Evolutionary conservation across 2,888 invertebrate species (phyloP), one percentile per base, ranked within the genome.

Genomic region (Drosophila cyrtoloma): DNA sequence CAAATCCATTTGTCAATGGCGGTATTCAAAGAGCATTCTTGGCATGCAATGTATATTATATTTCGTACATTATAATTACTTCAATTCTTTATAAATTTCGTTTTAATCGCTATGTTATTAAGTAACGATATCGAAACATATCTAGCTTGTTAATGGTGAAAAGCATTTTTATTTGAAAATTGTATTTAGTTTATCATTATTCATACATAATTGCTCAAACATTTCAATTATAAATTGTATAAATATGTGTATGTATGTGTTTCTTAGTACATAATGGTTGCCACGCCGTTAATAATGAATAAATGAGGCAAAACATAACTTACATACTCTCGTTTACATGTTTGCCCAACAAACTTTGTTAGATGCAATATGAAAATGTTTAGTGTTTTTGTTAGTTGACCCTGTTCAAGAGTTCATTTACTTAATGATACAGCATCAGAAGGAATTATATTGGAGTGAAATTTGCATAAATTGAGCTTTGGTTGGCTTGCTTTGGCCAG

Each of bases 211-310:
- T 71, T 71, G 69, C 71, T 79, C 71, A 77, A 68, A 65, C 62
- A 77, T 79, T 77, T 81, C 70, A 67, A 77, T 80, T 82, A 71
- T 69, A 77, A 82, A 81, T 81, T 82, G 79, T 82, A 82, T 69
- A 74, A 71, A 78, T 79, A 78, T 71, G 51, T 81, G 56, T 56
- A 75, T 73, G 75, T 79, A 72, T 80, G 63, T 71, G 70, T 82
- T 77, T 73, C 65, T 71, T 77, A 74, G 71, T 69, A 79, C 63
- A 71, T 67, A 82, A 72, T 75, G 82, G 77, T 77, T 77, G 71
- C 71, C 77, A 79, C 71, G 79, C 77, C 77, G 75, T 72, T 82
- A 70, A 75, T 65, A 66, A 78, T 75, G 60, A 82, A 79, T 82
- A 79, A 82, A 82, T 72, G 77, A 82, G 82, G 79, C 82, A 79